phyloP scores from a whole-genome alignment of 2,797 vertebrate species.

The Cyprinella venusta region DNA sequence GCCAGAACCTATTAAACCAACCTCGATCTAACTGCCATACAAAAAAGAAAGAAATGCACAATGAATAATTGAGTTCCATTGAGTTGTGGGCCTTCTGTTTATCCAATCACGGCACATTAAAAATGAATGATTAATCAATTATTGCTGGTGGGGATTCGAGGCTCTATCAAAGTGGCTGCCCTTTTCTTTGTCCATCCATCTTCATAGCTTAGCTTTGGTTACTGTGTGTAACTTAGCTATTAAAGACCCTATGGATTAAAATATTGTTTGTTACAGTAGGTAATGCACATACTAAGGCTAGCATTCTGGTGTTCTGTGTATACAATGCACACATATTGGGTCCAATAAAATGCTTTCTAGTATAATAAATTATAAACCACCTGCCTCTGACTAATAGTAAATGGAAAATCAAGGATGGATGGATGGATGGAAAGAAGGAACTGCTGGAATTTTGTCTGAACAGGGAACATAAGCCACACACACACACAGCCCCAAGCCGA shows the following conservation, averaged over 20 bases:
- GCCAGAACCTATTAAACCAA: constrained; percentile 45
- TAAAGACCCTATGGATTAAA: background rate
- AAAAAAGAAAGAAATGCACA: constrained; percentile 58
- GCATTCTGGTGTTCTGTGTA: background rate
- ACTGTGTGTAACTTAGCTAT: background rate
- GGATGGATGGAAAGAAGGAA: background rate
- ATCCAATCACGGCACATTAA: constrained; percentile 76
- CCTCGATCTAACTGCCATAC: constrained; percentile 62
- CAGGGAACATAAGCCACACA: constrained; percentile 1
- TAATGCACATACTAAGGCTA: no score
- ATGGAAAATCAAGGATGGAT: no score
- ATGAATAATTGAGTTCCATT: constrained; percentile 72
- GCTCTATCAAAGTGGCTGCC: constrained; percentile 46
- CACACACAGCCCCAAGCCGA: constrained; percentile 68
- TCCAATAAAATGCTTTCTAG: background rate
- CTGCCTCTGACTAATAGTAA: background rate
- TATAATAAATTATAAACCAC: background rate
- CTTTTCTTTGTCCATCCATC: constrained; percentile 19
- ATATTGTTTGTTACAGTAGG: background rate
- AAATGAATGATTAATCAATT: constrained; percentile 75
- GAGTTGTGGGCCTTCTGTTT: constrained; percentile 71
- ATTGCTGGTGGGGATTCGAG: constrained; percentile 62
- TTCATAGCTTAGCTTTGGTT: constrained; percentile 16
- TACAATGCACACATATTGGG: background rate
- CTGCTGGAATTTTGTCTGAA: constrained; percentile 22